Conservation (phyloP, 2,113 vertebrate species). For the Ondatra zibethicus region DNA sequence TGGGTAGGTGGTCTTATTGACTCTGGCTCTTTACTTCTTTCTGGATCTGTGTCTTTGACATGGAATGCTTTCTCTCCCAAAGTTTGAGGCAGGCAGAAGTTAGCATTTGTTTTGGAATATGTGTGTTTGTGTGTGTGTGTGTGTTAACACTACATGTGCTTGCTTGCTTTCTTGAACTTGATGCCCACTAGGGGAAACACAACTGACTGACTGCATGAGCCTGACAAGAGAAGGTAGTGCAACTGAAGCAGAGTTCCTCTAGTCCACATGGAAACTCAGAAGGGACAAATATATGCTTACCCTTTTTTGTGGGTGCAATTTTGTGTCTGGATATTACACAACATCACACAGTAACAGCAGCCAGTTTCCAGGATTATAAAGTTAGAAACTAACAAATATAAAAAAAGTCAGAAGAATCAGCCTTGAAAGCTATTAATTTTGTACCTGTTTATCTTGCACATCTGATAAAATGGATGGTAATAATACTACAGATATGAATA, state of each 20-base stretch:
- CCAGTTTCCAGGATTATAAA: not conserved
- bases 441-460: not conserved
- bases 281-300: not conserved
- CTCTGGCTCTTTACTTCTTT: not conserved
- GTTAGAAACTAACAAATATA: not conserved
- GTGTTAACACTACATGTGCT: not conserved
- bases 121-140: not conserved
- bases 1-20: not conserved
- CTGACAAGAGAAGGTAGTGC: not conserved
- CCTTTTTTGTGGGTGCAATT: not conserved
- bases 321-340: not conserved
- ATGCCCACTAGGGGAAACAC: no score
- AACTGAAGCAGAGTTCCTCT: not conserved
- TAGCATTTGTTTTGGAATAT: not conserved
- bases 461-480: not conserved
- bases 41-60: not conserved
- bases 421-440: conserved; percentile 29
- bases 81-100: not conserved
- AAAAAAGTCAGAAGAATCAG: not conserved
- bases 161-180: not conserved
- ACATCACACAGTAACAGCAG: not conserved
- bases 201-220: no score
- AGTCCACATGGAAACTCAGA: not conserved
- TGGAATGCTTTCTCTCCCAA: not conserved
- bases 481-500: not conserved